Percentiles rank a stretch among this genome's conserved stretches.
Evolutionary conservation across 2,888 invertebrate genomes (phyloP).

Genomic region (Melieria picta): DNA sequence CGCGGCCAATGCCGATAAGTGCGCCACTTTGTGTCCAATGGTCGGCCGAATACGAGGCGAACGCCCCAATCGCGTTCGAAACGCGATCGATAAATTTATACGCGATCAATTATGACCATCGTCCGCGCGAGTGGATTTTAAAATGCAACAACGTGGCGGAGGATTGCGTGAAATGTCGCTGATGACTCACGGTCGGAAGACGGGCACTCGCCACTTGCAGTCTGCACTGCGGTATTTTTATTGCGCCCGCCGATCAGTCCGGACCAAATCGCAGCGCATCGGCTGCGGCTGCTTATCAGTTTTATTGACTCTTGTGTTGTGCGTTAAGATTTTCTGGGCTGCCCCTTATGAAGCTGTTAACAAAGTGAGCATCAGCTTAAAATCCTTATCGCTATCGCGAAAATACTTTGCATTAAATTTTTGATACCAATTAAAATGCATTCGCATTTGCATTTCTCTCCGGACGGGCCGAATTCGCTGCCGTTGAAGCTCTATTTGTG

Average conservation of each 20-base stretch:
- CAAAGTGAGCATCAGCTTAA: slow-evolving; percentile 29
- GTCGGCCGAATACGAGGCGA: too few relatives aligned
- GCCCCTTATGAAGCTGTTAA: slow-evolving; percentile 31
- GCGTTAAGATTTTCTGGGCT: slow-evolving; percentile 6
- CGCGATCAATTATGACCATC: neutral
- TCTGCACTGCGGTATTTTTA: slow-evolving; percentile 2
- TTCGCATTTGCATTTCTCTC: slow-evolving; percentile 44
- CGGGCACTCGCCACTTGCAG: neutral
- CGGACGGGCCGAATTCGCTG: too few relatives aligned
- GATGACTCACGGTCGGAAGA: neutral
- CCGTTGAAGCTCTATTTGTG: too few relatives aligned
- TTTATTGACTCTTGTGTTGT: slow-evolving; percentile 25
- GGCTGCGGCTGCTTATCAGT: slow-evolving; percentile 35
- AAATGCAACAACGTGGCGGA: too few relatives aligned
- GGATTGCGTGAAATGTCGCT: slow-evolving; percentile 1
- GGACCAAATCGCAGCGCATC: too few relatives aligned
- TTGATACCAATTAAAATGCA: slow-evolving; percentile 63
- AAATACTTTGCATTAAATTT: slow-evolving; percentile 57
- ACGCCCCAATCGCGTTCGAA: neutral
- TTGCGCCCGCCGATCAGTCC: neutral
- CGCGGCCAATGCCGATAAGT: slow-evolving; percentile 42
- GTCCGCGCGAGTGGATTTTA: neutral
- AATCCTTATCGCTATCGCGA: slow-evolving; percentile 35
- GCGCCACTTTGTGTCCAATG: slow-evolving; percentile 11
- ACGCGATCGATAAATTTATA: slow-evolving; percentile 15